Percentiles rank a stretch among this genome's conserved stretches.
phyloP scores from a whole-genome alignment of 2,888 invertebrate genomes.

The Eristalis pertinax region DNA sequence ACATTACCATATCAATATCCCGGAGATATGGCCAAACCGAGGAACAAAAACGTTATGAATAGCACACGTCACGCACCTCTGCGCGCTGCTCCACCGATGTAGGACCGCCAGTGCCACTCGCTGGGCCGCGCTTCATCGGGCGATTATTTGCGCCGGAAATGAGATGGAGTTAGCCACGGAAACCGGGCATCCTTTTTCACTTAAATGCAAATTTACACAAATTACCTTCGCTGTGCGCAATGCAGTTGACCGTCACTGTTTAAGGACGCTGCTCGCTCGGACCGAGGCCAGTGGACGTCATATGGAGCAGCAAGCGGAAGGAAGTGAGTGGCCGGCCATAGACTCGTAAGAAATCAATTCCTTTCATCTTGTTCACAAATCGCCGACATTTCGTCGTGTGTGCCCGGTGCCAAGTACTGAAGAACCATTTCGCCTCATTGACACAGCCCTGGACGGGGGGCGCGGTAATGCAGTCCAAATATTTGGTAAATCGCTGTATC shows the following conservation, averaged over 20 bases:
- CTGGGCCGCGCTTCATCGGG: neutral
- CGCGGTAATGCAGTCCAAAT: constrained; percentile 48
- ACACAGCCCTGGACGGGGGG: constrained; percentile 17
- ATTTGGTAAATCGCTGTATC: constrained; percentile 44
- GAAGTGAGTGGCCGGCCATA: constrained; percentile 15
- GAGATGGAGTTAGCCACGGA: constrained; percentile 1
- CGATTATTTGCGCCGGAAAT: neutral
- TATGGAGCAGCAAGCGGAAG: neutral
- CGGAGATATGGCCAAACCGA: neutral
- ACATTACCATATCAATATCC: constrained; percentile 32
- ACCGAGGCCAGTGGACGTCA: neutral
- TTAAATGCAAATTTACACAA: constrained; percentile 34
- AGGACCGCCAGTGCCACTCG: constrained; percentile 3
- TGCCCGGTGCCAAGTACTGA: neutral
- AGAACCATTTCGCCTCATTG: neutral
- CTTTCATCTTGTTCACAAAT: constrained; percentile 11
- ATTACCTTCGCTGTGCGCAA: neutral
- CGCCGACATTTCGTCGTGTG: constrained; percentile 22
- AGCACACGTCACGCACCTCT: neutral
- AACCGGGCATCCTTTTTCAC: constrained; percentile 14
- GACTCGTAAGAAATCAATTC: constrained; percentile 22
- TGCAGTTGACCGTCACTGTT: constrained; percentile 30
- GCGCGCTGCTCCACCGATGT: neutral
- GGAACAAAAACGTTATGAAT: neutral
- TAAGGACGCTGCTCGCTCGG: neutral